Percentiles rank a stretch among this genome's conserved stretches.
Conservation (phyloP, 2,113 vertebrate genomes). For the Hassar affinis region DNA sequence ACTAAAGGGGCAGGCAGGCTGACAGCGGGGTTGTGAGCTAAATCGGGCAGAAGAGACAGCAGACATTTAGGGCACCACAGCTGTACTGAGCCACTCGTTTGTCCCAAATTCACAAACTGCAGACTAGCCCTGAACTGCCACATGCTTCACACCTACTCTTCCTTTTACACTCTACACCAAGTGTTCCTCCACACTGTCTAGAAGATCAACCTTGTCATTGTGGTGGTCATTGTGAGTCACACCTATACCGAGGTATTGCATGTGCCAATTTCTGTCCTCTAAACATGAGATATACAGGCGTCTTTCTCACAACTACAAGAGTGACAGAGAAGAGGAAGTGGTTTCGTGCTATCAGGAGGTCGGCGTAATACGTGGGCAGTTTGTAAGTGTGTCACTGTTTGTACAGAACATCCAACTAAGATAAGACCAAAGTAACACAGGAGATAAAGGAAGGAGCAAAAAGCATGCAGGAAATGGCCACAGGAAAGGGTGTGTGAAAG, state of each 20-base stretch:
- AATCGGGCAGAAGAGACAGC: conserved; percentile 28
- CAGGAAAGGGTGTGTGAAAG: not conserved
- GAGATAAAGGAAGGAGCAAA: conserved; percentile 12
- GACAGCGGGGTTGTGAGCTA: conserved; percentile 26
- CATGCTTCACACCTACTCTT: conserved; percentile 2
- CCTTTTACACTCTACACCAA: not conserved
- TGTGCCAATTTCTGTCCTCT: not conserved
- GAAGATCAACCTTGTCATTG: conserved; percentile 1
- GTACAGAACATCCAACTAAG: conserved; percentile 59
- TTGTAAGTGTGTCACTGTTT: conserved; percentile 55
- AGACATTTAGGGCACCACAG: conserved; percentile 18
- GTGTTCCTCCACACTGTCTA: not conserved
- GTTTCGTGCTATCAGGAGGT: conserved; percentile 55
- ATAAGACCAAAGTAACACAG: conserved; percentile 54
- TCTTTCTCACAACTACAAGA: conserved; percentile 20
- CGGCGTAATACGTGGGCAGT: conserved; percentile 49
- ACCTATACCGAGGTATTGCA: not conserved
- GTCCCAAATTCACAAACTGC: conserved; percentile 8
- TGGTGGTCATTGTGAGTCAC: not conserved
- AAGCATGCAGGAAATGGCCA: not conserved
- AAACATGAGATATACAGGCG: not conserved
- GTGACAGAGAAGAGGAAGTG: conserved; percentile 52
- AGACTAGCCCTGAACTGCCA: not conserved
- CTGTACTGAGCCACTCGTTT: conserved; percentile 4
- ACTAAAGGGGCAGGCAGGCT: conserved; percentile 20